These are phyloP conservation scores for Terebella lapidaria DNA, from an alignment of 2,888 invertebrate genomes.

Conservation along the genomic window DNA sequence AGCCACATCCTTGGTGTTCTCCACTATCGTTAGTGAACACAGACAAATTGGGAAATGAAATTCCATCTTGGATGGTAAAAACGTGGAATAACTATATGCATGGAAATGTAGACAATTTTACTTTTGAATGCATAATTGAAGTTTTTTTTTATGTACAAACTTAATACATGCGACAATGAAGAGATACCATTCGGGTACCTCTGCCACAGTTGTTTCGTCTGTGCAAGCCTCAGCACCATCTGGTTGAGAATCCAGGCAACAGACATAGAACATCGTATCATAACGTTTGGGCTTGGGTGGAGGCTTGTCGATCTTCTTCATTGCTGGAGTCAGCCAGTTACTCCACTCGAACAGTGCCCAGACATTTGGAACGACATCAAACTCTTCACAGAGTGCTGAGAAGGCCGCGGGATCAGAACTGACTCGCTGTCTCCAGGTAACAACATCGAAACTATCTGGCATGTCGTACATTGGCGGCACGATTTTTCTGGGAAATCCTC, in stretches of 20 bases:
- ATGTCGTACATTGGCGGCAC: not conserved
- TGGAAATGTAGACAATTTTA: no score
- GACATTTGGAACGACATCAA: conserved; percentile 72
- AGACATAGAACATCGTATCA: conserved; percentile 26
- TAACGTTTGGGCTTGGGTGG: conserved; percentile 7
- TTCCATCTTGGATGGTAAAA: no score
- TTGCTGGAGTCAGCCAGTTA: conserved; percentile 73
- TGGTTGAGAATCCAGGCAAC: conserved; percentile 18
- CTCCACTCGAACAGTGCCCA: conserved; percentile 77
- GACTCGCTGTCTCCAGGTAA: conserved; percentile 46
- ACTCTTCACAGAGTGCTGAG: conserved; percentile 64
- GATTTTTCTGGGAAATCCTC: no score
- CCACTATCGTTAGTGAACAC: no score
- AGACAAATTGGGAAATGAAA: no score
- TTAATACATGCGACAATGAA: no score
- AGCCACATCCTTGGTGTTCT: no score
- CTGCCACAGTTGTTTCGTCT: conserved; percentile 13
- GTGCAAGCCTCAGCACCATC: not conserved
- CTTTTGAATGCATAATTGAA: no score
- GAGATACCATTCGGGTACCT: no score
- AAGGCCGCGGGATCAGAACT: conserved; percentile 65
- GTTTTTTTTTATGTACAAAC: no score
- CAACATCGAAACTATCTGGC: not conserved
- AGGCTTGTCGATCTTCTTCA: not conserved
- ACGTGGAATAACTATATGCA: no score